A percentile compares a stretch with the other conserved stretches of the same genome.
phyloP scores from a whole-genome alignment of 2,888 invertebrate genomes.

The Eudasyphora cyanicolor region DNA sequence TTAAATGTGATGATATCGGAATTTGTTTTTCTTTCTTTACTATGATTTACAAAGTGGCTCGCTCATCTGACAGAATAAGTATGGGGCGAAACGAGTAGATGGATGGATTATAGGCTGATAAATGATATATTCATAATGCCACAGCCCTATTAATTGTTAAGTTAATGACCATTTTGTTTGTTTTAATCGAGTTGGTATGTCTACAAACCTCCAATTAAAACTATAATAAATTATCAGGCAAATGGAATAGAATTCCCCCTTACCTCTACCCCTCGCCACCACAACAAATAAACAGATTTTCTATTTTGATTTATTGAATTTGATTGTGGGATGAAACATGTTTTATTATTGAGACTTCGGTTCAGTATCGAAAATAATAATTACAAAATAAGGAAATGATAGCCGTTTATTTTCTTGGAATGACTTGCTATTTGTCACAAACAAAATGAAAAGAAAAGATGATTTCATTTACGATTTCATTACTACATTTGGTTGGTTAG shows the following conservation, averaged over 20 bases:
- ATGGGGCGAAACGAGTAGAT: neutral
- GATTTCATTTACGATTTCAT: constrained; percentile 30
- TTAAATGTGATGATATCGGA: neutral
- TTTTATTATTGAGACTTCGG: neutral
- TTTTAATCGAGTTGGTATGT: constrained; percentile 1
- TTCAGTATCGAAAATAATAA: neutral
- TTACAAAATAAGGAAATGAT: constrained; percentile 34
- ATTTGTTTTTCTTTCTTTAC: neutral
- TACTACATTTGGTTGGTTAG: constrained; percentile 1
- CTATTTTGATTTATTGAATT: neutral
- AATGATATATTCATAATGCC: constrained; percentile 45
- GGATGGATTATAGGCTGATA: too few relatives aligned
- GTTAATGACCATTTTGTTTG: constrained; percentile 53
- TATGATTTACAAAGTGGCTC: neutral
- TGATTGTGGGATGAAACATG: neutral
- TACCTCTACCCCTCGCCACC: too few relatives aligned
- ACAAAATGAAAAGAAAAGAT: constrained; percentile 10
- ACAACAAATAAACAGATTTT: neutral
- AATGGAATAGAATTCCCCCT: neutral
- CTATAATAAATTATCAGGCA: constrained; percentile 41
- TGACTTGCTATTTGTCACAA: constrained; percentile 35
- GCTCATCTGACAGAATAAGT: too few relatives aligned
- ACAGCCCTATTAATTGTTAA: constrained; percentile 41
- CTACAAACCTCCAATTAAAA: constrained; percentile 22
- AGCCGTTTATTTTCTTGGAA: neutral